Evolutionary conservation across 1,140 invertebrate genomes (phyloP).

Genomic region (Apolygus lucorum): DNA sequence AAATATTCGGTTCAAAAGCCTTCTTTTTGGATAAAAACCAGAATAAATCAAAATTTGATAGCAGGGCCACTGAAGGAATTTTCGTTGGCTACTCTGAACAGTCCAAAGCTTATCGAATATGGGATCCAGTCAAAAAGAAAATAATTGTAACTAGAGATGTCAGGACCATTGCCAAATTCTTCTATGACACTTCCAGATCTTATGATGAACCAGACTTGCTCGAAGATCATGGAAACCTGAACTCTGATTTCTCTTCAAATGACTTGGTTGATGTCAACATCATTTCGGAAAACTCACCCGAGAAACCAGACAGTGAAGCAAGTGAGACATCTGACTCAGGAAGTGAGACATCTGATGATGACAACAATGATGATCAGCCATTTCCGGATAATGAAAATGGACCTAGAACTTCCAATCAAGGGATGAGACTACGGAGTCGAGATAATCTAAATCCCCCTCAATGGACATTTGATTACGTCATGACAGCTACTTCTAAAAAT

Average conservation of each 20-base stretch:
- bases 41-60: background rate
- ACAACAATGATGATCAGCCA: background rate
- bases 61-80: background rate
- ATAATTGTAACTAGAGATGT: background rate
- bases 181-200: too few relatives aligned
- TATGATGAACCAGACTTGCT: too few relatives aligned
- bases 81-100: background rate
- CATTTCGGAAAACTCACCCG: background rate
- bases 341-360: background rate
- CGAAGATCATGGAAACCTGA: too few relatives aligned
- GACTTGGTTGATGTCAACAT: background rate
- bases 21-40: background rate
- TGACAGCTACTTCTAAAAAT: background rate
- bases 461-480: background rate
- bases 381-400: too few relatives aligned
- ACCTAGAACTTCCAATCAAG: background rate
- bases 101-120: background rate
- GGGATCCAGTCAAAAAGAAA: background rate
- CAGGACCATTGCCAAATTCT: background rate
- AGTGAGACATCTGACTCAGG: too few relatives aligned
- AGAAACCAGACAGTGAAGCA: too few relatives aligned
- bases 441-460: background rate
- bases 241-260: background rate
- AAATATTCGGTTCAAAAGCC: conserved; percentile 31
- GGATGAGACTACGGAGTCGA: background rate